These are phyloP conservation scores for Lomographa bimaculata DNA, from an alignment of 2,888 invertebrate genomes.

Conservation along the genomic window DNA sequence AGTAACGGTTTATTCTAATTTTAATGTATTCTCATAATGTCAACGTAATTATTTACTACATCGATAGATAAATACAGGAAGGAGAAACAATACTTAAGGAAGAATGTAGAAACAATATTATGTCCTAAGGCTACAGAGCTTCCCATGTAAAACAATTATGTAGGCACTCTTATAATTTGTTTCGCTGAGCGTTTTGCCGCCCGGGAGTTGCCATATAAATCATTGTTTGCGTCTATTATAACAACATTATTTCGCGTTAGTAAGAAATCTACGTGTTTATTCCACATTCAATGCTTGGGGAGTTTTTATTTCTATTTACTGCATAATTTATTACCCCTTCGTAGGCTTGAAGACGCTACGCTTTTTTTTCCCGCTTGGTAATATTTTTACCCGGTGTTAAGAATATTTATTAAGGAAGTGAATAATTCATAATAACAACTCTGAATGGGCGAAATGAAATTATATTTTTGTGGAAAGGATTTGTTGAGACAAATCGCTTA, in stretches of 20 bases:
- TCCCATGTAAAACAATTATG: no score
- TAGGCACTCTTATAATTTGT: conserved; percentile 13
- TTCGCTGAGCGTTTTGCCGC: conserved; percentile 22
- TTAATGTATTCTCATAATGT: no score
- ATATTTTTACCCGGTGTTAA: conserved; percentile 25
- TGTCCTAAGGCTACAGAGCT: no score
- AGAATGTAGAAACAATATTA: no score
- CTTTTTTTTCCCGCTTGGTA: conserved; percentile 16
- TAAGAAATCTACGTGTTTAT: conserved; percentile 44
- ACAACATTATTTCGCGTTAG: conserved; percentile 48
- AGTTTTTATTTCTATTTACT: conserved; percentile 49
- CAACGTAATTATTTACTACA: no score
- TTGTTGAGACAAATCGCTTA: conserved; percentile 22
- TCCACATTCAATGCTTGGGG: conserved; percentile 36
- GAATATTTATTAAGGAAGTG: conserved; percentile 29
- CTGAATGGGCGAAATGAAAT: conserved; percentile 22
- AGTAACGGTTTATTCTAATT: no score
- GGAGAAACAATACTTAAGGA: no score
- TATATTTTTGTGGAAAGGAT: conserved; percentile 23
- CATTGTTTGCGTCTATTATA: conserved; percentile 41
- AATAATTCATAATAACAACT: conserved; percentile 32
- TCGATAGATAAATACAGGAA: no score
- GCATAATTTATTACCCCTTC: conserved; percentile 27
- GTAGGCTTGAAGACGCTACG: conserved; percentile 19
- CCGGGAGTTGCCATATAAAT: conserved; percentile 37